Evolutionary conservation across 2,797 vertebrate species (phyloP), one percentile per base, ranked within the genome.

Genomic region (Echiichthys vipera): DNA sequence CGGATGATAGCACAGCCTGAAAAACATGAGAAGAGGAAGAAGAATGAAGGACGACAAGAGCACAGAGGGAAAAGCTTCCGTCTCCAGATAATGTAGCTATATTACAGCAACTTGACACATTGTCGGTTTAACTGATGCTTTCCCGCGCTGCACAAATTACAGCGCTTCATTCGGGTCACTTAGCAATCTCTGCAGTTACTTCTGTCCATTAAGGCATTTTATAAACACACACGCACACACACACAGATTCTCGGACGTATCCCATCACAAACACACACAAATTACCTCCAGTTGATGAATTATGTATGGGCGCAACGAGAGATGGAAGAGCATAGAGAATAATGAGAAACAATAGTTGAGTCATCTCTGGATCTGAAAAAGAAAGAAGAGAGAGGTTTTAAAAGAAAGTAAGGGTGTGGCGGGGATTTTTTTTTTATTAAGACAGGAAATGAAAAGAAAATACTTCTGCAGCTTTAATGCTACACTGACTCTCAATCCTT

Each of bases 1-100:
- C 96, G 94, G 91, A 97, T 97, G 86, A 97, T 97, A 77, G 94
- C 94, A 84, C 96, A 98, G 67, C 97, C 96, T 97, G 86, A 18
- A 68, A 42, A 71, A 27, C 51, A 65, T n/a, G 50, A 78, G 37
- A 55, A 4, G 29, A 36, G 37, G 65, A 82, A 42, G 71, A 74
- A 45, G 51, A 56, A 53, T 27, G 42, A 76, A 65, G 50, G 71
- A 54, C 4, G 4, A 42, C 12, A 25, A 49, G 64, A 39, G 36
- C 37, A 53, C 25, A 65, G 49, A 75, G 14, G 36, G 67, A 62
- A 55, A 36, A 78, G 36, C 42, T 57, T n/a, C 61, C 22, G 20
- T 53, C 50, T 58, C 29, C 59, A 58, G 64, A 78, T 73, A 67
- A 64, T 59, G 73, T 39, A 66, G 73, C 74, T 49, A 56, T 46